Evolutionary conservation across 2,113 vertebrate species (phyloP).

Genomic region (Carassius auratus): DNA sequence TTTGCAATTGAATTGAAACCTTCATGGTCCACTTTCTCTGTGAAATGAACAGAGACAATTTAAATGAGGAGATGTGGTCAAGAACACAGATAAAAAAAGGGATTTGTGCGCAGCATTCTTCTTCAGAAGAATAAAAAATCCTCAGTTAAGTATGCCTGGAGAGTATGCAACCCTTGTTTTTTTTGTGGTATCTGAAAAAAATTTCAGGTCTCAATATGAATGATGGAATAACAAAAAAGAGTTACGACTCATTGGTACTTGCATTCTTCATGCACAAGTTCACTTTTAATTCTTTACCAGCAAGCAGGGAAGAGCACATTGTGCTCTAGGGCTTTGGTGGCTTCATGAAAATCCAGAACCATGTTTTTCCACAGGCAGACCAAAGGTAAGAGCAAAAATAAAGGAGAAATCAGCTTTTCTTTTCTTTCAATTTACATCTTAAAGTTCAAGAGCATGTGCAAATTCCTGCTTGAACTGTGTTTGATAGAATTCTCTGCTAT

Average conservation of each 20-base stretch:
- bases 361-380: not conserved
- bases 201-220: constrained; percentile 35
- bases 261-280: constrained; percentile 30
- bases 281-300: constrained; percentile 41
- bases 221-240: constrained; percentile 8
- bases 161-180: not conserved
- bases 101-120: constrained; percentile 5
- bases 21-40: constrained; percentile 48
- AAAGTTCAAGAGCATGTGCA: not conserved
- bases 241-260: constrained; percentile 31
- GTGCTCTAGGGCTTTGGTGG: constrained; percentile 31
- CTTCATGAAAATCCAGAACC: constrained; percentile 1
- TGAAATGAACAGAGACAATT: constrained; percentile 42
- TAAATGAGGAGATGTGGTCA: constrained; percentile 44
- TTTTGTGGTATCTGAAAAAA: constrained; percentile 26
- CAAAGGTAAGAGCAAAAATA: not conserved
- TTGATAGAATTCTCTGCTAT: not conserved
- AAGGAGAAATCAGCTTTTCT: not conserved
- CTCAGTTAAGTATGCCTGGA: not conserved
- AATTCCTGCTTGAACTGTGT: not conserved
- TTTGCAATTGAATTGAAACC: constrained; percentile 61
- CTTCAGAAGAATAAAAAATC: not conserved
- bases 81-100: constrained; percentile 32
- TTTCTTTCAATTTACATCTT: not conserved
- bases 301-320: constrained; percentile 16